Evolutionary conservation across 2,797 vertebrate species (phyloP).

Genomic region (Alca torda): DNA sequence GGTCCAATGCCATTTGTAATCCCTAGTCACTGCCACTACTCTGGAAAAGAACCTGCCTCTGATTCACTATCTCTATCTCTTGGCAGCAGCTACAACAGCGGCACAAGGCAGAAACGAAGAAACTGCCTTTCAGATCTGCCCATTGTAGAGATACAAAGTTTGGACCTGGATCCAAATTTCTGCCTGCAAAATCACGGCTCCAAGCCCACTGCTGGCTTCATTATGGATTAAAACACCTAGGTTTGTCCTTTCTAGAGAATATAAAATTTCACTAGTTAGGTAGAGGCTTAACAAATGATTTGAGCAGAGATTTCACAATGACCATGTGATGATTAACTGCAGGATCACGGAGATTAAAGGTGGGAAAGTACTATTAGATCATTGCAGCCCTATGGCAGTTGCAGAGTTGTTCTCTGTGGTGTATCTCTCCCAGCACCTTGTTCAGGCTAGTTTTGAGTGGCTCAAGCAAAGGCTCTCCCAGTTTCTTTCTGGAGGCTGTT

Average conservation of each 20-base stretch:
- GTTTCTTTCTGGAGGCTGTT: conserved; percentile 40
- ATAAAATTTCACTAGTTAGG: background rate
- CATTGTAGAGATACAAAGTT: background rate
- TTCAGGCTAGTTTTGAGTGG: conserved; percentile 59
- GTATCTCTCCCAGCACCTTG: conserved; percentile 31
- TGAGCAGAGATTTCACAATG: conserved; percentile 61
- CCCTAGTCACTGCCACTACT: background rate
- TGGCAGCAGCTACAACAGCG: background rate
- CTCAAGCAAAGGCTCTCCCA: conserved; percentile 45
- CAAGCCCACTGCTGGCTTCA: background rate
- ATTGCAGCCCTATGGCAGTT: conserved; percentile 46
- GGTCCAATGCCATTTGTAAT: background rate
- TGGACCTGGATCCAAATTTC: background rate
- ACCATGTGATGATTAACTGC: conserved; percentile 50
- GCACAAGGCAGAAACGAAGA: background rate
- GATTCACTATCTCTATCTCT: background rate
- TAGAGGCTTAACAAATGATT: conserved; percentile 34
- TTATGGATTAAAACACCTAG: background rate
- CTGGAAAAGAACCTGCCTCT: background rate
- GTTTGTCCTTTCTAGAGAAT: conserved; percentile 5
- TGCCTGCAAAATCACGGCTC: background rate
- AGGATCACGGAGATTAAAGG: conserved; percentile 61
- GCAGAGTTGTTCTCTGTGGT: background rate
- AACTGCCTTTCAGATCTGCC: background rate
- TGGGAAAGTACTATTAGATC: conserved; percentile 54